A percentile compares a stretch with the other conserved stretches of the same genome.
phyloP scores from a whole-genome alignment of 2,113 vertebrate species.

The Chaetops frenatus region DNA sequence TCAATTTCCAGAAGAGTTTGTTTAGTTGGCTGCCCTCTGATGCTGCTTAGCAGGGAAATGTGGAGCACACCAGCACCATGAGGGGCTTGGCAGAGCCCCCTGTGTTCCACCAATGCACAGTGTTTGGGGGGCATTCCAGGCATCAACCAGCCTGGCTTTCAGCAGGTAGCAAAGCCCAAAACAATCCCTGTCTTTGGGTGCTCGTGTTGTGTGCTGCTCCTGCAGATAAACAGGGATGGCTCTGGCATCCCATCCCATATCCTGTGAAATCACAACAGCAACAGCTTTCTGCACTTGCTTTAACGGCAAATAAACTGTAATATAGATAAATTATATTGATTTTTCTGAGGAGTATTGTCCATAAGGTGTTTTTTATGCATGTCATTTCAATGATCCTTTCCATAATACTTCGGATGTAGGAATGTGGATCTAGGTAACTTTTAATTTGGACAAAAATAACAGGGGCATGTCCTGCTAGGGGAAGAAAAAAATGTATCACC shows the following conservation, averaged over 20 bases:
- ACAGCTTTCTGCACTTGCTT: background rate
- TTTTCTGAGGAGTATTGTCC: background rate
- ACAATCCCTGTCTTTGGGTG: too few species aligned
- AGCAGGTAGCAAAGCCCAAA: background rate
- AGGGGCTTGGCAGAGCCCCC: background rate
- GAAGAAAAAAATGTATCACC: background rate
- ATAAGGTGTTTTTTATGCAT: background rate
- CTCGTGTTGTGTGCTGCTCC: background rate
- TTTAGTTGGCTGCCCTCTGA: background rate
- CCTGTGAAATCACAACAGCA: background rate
- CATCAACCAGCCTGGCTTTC: background rate
- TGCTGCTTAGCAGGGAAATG: background rate
- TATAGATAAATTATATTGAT: background rate
- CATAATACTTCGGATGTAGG: background rate
- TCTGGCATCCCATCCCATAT: background rate
- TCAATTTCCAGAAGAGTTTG: fast-evolving
- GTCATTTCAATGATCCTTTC: background rate
- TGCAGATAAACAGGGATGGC: background rate
- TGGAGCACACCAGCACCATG: background rate
- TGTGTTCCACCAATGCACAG: background rate
- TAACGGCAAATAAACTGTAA: background rate
- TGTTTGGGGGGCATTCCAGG: background rate
- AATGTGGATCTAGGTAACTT: background rate
- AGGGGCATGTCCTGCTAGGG: background rate
- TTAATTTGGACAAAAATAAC: background rate